Evolutionary conservation across 2,113 vertebrate species (phyloP), one percentile per base, ranked within the genome.

Genomic region (Hippocampus abdominalis): DNA sequence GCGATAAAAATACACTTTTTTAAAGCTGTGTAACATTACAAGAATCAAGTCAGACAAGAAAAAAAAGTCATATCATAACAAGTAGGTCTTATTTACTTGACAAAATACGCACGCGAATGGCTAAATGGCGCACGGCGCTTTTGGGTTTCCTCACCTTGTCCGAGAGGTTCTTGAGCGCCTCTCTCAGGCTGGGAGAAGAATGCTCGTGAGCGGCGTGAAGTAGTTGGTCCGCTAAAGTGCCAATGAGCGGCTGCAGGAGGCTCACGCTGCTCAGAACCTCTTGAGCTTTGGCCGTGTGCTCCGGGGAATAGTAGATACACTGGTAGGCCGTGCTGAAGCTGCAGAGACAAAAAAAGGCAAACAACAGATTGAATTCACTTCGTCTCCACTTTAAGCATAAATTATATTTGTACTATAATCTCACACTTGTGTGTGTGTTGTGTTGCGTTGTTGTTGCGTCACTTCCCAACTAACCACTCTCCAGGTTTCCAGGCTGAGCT

Each of bases 221-320:
- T 74, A 99, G 94, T 67, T 93, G 92, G 85, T 98, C 96, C 18
- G 94, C 93, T 76, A 95, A 93, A 88, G 89, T 90, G 78, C 93
- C 93, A 92, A 99, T 94, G 78, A 96, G 94, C 73, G 96, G 96
- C 16, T 96, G 94, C 20, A 99, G 94, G 71, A 94, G 93, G 87
- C 91, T 93, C 89, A 98, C 93, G 88, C 92, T 94, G 91, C 94
- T 93, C 84, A 99, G 94, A 70, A 99, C 94, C 93, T 97, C 95
- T 83, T 95, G 95, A 79, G 97, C 97, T 91, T 96, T 96, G 73
- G 95, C 94, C 79, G 95, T 98, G 90, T 96, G 95, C 92, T 98
- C 95, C 68, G 97, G 96, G 85, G 97, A 96, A 90, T 98, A 99
- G 92, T 99, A 99, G 93, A 99, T 99, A 87, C 94, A 98, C 89